Conservation (phyloP, 2,888 invertebrate genomes). For the Aphodius granarius region DNA sequence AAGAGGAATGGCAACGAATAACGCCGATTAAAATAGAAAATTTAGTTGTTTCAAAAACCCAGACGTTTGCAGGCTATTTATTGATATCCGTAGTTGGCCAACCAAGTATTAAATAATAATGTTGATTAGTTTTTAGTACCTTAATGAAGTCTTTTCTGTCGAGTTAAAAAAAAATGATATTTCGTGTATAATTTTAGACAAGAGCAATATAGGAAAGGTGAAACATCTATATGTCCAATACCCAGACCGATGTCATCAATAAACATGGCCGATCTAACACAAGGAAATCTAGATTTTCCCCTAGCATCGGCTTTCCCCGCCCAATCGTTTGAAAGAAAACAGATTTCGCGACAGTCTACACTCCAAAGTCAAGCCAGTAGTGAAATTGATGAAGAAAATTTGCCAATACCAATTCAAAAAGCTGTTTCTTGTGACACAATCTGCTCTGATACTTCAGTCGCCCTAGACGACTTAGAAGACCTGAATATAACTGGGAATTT, state of each 20-base stretch:
- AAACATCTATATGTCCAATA: conserved; percentile 49
- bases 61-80: too few relatives aligned
- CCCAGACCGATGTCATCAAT: conserved; percentile 51
- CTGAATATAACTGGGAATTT: conserved; percentile 74
- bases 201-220: conserved; percentile 21
- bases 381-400: conserved; percentile 39
- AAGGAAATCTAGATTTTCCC: conserved; percentile 47
- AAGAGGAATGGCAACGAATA: too few relatives aligned
- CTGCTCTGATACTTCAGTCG: conserved; percentile 76
- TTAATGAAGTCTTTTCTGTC: too few relatives aligned
- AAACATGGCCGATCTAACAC: conserved; percentile 46
- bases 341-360: conserved; percentile 11
- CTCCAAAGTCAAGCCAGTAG: conserved; percentile 17
- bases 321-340: conserved; percentile 27
- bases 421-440: conserved; percentile 81
- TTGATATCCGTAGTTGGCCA: too few relatives aligned
- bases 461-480: conserved; percentile 69
- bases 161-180: not conserved
- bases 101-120: too few relatives aligned
- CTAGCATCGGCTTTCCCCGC: conserved; percentile 46
- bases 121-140: too few relatives aligned
- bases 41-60: too few relatives aligned
- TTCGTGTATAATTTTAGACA: conserved; percentile 9
- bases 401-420: conserved; percentile 56
- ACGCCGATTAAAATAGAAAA: too few relatives aligned